Evolutionary conservation across 2,113 vertebrate genomes (phyloP), one percentile per base, ranked within the genome.

Genomic region (Motacilla tschutschensis): DNA sequence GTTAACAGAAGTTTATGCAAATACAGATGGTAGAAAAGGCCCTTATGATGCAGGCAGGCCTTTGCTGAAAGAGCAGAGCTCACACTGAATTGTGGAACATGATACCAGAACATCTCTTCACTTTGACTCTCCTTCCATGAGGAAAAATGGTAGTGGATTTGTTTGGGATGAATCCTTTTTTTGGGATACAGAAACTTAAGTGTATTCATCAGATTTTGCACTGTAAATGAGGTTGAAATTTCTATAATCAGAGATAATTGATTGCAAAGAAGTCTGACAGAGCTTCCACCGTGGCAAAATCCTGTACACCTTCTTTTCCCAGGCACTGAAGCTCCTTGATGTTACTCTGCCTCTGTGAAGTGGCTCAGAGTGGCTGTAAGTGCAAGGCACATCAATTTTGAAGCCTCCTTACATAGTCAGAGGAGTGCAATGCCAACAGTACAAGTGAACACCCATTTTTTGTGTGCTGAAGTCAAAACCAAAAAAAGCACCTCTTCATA

Each of bases 381-480:
- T 78, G 70, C 48, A 87, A 75, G 17, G 70, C 79, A 85, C 77
- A 92, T 89, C 62, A 83, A 62, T 91, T 89, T 58, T 75, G 86
- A 89, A 87, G n/a, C 76, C 73, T 91, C 65, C 73, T 83, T 80
- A 60, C 38, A 16, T 3, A 62, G 79, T 40, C 76, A 87, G 48
- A 74, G 79, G 60, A 78, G 46, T 60, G 60, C 48, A 74, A 25
- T 21, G 38, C 73, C 31, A 2, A 58, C 31, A 85, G 57, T 38
- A 46, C 46, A 92, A 95, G 79, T 29, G 67, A 91, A 76, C 83
- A 73, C 53, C 31, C 31, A 55, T 84, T 91, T 90, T 58, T 47
- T 74, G 35, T 63, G 43, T 35, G 67, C 46, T 83, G 38, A 79
- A 91, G 31, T 66, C 59, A 82, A 82, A 88, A 33, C 19, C 25